Percentiles rank a stretch among this genome's conserved stretches.
phyloP scores from a whole-genome alignment of 1,140 invertebrate genomes.

The Fopius arisanus region DNA sequence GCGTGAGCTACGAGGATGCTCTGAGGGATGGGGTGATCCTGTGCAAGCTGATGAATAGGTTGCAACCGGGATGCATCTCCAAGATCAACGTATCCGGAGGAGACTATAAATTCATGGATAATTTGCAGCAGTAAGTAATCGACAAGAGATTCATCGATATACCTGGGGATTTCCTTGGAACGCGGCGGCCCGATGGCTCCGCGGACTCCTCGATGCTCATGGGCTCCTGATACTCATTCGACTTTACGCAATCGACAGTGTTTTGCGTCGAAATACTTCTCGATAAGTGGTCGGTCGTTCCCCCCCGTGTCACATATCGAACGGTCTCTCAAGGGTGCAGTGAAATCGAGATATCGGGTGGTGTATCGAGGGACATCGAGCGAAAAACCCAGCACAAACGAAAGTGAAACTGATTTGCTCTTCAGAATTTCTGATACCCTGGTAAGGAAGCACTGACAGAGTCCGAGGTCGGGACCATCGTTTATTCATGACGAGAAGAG shows the following conservation, averaged over 20 bases:
- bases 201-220: constrained; percentile 36
- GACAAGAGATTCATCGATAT: too few relatives aligned
- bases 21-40: constrained; percentile 84
- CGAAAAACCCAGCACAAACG: background rate
- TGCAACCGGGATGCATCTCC: constrained; percentile 83
- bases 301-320: background rate
- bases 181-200: background rate
- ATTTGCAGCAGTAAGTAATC: constrained; percentile 82
- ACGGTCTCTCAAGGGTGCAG: background rate
- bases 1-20: constrained; percentile 77
- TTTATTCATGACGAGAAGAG: constrained; percentile 23
- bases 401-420: constrained; percentile 21
- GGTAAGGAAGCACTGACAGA: constrained; percentile 48
- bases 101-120: constrained; percentile 95
- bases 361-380: background rate
- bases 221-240: constrained; percentile 49
- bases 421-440: constrained; percentile 40
- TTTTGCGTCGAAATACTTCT: constrained; percentile 46
- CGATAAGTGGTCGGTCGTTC: constrained; percentile 27
- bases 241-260: constrained; percentile 63
- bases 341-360: background rate
- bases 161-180: too few relatives aligned
- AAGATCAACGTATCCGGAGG: constrained; percentile 88
- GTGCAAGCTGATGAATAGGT: constrained; percentile 86
- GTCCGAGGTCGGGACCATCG: constrained; percentile 55